phyloP scores from a whole-genome alignment of 2,113 vertebrate genomes.

The Petrocephalus zakoni region DNA sequence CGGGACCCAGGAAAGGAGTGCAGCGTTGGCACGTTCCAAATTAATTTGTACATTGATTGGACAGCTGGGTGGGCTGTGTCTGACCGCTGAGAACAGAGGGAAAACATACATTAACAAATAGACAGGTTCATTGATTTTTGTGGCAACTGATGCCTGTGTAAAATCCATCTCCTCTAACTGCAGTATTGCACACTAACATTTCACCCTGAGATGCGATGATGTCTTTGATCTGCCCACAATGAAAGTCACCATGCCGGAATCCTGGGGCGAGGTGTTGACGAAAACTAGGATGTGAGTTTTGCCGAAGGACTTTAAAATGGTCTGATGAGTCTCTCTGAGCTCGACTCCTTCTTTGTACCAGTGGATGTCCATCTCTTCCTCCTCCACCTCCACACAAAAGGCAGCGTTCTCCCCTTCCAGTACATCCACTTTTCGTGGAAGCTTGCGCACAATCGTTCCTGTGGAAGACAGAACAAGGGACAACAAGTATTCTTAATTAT shows the following conservation, averaged over 20 bases:
- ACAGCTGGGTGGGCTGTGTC: constrained; percentile 73
- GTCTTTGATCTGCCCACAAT: constrained; percentile 78
- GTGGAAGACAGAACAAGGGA: not conserved
- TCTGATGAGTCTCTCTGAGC: constrained; percentile 69
- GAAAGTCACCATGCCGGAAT: constrained; percentile 82
- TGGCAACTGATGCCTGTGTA: not conserved
- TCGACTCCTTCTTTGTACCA: constrained; percentile 84
- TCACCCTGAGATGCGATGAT: constrained; percentile 85
- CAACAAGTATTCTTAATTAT: not conserved
- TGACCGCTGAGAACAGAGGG: constrained; percentile 62
- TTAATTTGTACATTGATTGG: constrained; percentile 79
- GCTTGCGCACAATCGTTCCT: constrained; percentile 70
- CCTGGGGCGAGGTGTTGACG: constrained; percentile 82
- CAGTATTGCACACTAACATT: constrained; percentile 65
- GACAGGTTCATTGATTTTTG: not conserved
- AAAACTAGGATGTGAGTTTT: constrained; percentile 89
- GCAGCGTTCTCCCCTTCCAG: constrained; percentile 92
- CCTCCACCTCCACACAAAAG: constrained; percentile 84
- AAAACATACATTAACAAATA: not conserved
- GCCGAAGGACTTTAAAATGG: constrained; percentile 83
- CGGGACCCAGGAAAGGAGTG: constrained; percentile 79
- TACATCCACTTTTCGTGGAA: constrained; percentile 89
- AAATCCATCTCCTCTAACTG: not conserved
- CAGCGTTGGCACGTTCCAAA: constrained; percentile 72
- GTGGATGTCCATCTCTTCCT: constrained; percentile 71